Percentiles rank a stretch among this genome's conserved stretches.
phyloP scores from a whole-genome alignment of 2,113 vertebrate species.

The Gracilinanus agilis region DNA sequence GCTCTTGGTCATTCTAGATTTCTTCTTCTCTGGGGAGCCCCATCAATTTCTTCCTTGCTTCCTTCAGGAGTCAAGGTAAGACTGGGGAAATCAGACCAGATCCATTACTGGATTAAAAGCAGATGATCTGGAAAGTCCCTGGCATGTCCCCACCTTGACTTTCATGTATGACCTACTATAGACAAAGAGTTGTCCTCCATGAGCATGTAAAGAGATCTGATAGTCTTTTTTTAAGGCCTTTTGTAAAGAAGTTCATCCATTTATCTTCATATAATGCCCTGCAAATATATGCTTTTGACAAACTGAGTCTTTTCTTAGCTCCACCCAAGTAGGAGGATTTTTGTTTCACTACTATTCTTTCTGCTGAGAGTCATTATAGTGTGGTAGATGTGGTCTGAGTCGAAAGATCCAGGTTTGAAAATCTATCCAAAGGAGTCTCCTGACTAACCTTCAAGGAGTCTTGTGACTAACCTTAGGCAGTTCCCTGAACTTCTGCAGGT shows the following conservation, averaged over 20 bases:
- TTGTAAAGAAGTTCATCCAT: not conserved
- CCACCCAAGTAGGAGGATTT: not conserved
- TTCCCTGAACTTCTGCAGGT: not conserved
- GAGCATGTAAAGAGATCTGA: not conserved
- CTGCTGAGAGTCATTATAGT: not conserved
- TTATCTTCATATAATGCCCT: not conserved
- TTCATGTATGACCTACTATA: slow-evolving; percentile 23
- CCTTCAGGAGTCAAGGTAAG: slow-evolving; percentile 49
- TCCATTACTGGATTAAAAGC: slow-evolving; percentile 16
- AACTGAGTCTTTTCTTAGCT: not conserved
- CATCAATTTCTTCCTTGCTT: slow-evolving; percentile 66
- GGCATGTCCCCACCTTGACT: not conserved
- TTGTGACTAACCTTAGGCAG: not conserved
- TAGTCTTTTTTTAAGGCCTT: too few relatives aligned
- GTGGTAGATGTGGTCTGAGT: not conserved
- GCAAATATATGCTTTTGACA: not conserved
- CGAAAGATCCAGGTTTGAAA: not conserved
- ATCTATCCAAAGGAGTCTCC: not conserved
- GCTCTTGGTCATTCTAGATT: slow-evolving; percentile 57
- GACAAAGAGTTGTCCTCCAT: slow-evolving; percentile 13
- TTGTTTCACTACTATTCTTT: not conserved
- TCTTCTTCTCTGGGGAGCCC: slow-evolving; percentile 67
- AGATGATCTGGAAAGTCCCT: slow-evolving; percentile 19
- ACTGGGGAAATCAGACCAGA: slow-evolving; percentile 59
- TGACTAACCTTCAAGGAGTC: not conserved